These are phyloP conservation scores for Pteronotus mesoamericanus DNA, from an alignment of 2,797 vertebrate species.

Conservation along the genomic window DNA sequence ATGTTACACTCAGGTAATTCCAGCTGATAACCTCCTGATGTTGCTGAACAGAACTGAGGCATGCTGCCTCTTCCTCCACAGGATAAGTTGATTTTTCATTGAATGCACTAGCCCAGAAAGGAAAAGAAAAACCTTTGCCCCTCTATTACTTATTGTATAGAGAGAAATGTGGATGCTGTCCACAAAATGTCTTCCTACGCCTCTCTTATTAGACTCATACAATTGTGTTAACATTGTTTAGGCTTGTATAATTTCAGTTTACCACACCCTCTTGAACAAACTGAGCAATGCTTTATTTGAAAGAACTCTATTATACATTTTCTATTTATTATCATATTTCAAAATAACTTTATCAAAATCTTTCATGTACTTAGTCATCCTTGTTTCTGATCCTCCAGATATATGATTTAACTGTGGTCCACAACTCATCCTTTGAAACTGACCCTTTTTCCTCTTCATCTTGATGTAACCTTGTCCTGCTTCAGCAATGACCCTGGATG, in stretches of 20 bases:
- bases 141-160: background rate
- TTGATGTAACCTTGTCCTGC: background rate
- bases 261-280: background rate
- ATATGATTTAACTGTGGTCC: background rate
- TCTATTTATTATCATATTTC: background rate
- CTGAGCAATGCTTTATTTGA: background rate
- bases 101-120: background rate
- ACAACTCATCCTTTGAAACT: background rate
- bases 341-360: background rate
- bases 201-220: background rate
- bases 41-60: background rate
- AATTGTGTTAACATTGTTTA: background rate
- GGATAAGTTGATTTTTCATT: background rate
- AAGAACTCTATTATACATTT: background rate
- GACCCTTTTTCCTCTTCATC: background rate
- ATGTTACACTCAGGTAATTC: background rate
- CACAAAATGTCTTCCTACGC: background rate
- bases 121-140: background rate
- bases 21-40: background rate
- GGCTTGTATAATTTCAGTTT: background rate
- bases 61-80: background rate
- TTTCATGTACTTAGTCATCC: background rate
- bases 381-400: background rate
- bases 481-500: background rate
- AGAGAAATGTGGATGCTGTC: background rate